Base-by-base conservation (phyloP, 2,113 vertebrate genomes). In the Cochlearius cochlearius region DNA sequence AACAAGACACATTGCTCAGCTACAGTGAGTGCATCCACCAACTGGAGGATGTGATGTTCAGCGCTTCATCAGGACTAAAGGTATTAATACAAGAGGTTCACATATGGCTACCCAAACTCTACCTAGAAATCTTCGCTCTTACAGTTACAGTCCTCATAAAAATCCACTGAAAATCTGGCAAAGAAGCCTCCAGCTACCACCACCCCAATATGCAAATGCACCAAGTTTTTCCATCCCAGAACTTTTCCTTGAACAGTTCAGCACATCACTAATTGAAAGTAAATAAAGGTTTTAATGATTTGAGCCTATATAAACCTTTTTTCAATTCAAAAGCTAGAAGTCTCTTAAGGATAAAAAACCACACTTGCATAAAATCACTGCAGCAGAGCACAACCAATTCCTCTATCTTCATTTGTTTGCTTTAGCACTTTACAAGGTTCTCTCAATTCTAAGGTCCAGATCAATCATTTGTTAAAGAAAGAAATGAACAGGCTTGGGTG, bases 391-490 rank as follows among this genome's bases (percentile, higher is more conserved):
- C 88, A 95, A 96, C 96, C 95, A 95, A 96, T 96, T 88, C 94
- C 38, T 96, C 94, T 68, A 89, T 94, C 94, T 97, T 86, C 60
- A 78, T 94, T 95, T 95, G 95, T 97, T 98, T 97, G 91, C 94
- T 95, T 97, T 97, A 93, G 84, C 88, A 93, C 85, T 98, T 97
- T 84, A 91, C 92, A 88, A 91, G 74, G 87, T 84, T 95, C 81
- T 92, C 76, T 94, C 94, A 93, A 78, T 96, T 95, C 95, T 97
- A 92, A 79, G 74, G 76, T 92, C 76, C 83, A 95, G 96, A 96
- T 98, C 95, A 96, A 97, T 96, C 93, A 96, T 97, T 93, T 97
- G 91, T 96, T 97, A 96, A 96, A 97, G 95, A 95, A 96, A 91
- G 83, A 97, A 94, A 95, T 63, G 77, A 96, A 90, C 29, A 86